A percentile compares a stretch with the other conserved stretches of the same genome.
Evolutionary conservation across 1,140 invertebrate genomes (phyloP).

Genomic region (Apis cerana): DNA sequence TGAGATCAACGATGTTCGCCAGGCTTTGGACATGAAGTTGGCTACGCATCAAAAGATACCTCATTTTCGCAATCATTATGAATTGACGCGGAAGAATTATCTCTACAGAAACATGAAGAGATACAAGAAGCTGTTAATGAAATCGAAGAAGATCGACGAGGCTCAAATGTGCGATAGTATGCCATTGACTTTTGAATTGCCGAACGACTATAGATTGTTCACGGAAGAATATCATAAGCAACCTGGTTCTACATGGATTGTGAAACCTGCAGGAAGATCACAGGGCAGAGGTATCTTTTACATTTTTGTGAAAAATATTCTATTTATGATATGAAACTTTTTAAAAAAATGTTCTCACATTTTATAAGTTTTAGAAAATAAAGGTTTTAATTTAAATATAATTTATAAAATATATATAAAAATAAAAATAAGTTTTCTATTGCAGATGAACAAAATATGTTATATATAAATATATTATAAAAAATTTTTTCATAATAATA

Average conservation of each 20-base stretch:
- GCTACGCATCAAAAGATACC: constrained; percentile 70
- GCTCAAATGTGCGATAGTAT: constrained; percentile 76
- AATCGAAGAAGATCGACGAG: constrained; percentile 69
- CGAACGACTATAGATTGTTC: constrained; percentile 82
- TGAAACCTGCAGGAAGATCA: constrained; percentile 83
- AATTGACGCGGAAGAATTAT: constrained; percentile 84
- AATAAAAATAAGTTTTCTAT: no score
- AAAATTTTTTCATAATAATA: no score
- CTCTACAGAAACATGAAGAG: constrained; percentile 84
- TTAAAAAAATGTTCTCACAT: no score
- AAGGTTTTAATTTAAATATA: no score
- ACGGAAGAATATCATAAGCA: constrained; percentile 82
- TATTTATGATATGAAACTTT: no score
- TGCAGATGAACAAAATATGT: no score
- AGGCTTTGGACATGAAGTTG: constrained; percentile 64
- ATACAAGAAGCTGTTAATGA: constrained; percentile 72
- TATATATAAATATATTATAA: no score
- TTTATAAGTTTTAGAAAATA: no score
- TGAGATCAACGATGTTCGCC: constrained; percentile 72
- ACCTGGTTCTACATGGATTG: constrained; percentile 83
- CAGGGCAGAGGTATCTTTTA: constrained; percentile 74
- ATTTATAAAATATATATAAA: no score
- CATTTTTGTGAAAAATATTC: no score
- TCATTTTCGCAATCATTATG: constrained; percentile 83
- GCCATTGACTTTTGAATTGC: constrained; percentile 79